phyloP scores from a whole-genome alignment of 2,888 invertebrate genomes.

The Buathra laborator region DNA sequence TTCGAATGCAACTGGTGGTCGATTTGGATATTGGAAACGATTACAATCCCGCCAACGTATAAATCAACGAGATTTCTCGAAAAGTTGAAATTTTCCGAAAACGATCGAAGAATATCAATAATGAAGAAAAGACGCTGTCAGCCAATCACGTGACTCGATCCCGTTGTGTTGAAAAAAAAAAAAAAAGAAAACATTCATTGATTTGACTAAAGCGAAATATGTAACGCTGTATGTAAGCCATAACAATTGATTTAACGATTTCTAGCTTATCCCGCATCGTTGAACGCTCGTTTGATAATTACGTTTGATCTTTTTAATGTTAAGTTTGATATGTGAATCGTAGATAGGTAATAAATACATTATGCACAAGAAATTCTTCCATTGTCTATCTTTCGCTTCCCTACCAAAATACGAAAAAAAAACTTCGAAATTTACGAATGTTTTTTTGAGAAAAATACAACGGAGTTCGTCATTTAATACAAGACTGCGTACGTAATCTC shows the following conservation, averaged over 20 bases:
- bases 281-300: constrained; percentile 29
- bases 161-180: neutral
- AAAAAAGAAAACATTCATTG: neutral
- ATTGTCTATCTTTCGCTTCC: neutral
- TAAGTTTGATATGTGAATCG: constrained; percentile 46
- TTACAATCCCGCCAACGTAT: constrained; percentile 62
- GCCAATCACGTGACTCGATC: neutral
- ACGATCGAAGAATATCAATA: neutral
- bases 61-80: neutral
- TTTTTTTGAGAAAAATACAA: neutral
- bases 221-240: neutral
- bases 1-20: constrained; percentile 89
- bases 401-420: neutral
- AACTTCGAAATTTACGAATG: constrained; percentile 1
- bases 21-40: constrained; percentile 84
- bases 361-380: neutral
- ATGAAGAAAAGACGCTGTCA: neutral
- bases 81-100: neutral
- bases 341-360: constrained; percentile 41
- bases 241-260: constrained; percentile 24
- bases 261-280: constrained; percentile 49
- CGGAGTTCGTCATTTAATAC: neutral
- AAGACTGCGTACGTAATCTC: constrained; percentile 6
- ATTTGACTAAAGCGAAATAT: neutral
- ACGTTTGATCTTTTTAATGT: constrained; percentile 33